Percentiles rank a stretch among this genome's conserved stretches.
Evolutionary conservation across 2,113 vertebrate genomes (phyloP).

Genomic region (Pseudopodoces humilis): DNA sequence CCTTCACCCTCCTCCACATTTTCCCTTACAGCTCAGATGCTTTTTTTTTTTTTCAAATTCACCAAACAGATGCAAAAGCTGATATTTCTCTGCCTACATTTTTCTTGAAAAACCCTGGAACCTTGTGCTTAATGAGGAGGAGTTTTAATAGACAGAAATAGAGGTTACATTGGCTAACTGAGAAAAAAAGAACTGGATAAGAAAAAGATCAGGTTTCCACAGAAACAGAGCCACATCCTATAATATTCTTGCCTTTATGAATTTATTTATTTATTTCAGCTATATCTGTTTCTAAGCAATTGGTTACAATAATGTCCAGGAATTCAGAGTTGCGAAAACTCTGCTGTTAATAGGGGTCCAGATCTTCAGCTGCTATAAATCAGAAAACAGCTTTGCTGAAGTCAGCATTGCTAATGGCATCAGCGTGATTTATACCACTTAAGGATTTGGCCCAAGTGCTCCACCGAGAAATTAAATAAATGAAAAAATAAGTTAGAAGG

Average conservation of each 20-base stretch:
- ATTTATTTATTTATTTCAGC: constrained; percentile 46
- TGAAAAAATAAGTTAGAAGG: not conserved
- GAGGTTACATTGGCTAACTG: constrained; percentile 61
- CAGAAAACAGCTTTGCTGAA: not conserved
- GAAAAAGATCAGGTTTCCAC: constrained; percentile 60
- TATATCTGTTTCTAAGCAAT: not conserved
- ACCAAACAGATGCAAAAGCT: constrained; percentile 50
- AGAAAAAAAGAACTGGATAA: constrained; percentile 49
- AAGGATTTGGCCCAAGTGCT: not conserved
- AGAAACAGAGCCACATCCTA: constrained; percentile 61
- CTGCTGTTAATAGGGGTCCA: not conserved
- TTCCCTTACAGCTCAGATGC: not conserved
- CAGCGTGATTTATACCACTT: not conserved
- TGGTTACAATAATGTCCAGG: not conserved
- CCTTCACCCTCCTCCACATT: constrained; percentile 2
- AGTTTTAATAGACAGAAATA: constrained; percentile 64
- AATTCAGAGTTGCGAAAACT: not conserved
- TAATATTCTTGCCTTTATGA: constrained; percentile 34
- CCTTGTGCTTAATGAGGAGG: constrained; percentile 58
- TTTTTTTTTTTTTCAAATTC: not conserved
- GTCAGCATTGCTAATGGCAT: not conserved
- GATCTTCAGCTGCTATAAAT: not conserved
- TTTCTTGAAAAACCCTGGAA: constrained; percentile 57
- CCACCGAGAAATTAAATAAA: not conserved
- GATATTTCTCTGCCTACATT: constrained; percentile 51